Percentiles rank a stretch among this genome's conserved stretches.
Conservation (phyloP, 2,113 vertebrate genomes). For the Eulacestoma nigropectus region DNA sequence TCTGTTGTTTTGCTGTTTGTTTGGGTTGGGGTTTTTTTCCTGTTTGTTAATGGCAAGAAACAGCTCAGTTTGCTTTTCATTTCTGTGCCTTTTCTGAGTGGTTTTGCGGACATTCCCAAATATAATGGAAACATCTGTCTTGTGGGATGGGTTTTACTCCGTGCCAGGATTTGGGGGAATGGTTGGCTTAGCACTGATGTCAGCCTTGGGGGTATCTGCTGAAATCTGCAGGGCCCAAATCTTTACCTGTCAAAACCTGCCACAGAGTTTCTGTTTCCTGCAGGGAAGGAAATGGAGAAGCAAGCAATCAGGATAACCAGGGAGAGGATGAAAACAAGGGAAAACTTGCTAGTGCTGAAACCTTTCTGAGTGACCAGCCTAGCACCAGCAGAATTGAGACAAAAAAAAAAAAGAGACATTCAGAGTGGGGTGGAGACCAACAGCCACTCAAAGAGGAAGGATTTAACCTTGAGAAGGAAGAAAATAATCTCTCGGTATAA, state of each 20-base stretch:
- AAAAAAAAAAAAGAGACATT: not conserved
- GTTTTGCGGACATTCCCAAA: not conserved
- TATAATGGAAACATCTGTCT: not conserved
- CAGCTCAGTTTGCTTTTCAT: not conserved
- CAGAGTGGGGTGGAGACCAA: not conserved
- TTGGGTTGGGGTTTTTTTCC: not conserved
- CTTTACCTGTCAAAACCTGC: not conserved
- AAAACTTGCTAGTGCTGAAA: not conserved
- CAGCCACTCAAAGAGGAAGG: not conserved
- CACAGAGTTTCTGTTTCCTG: not conserved
- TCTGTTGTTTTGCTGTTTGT: not conserved
- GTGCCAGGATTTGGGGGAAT: not conserved
- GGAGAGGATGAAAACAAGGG: not conserved
- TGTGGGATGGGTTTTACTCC: not conserved
- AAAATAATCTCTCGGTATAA: not conserved
- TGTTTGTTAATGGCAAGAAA: slow-evolving; percentile 4
- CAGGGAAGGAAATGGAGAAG: not conserved
- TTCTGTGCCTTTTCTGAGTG: not conserved
- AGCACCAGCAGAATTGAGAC: not conserved
- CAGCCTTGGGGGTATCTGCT: not conserved
- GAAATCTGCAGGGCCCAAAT: not conserved
- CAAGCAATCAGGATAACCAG: not conserved
- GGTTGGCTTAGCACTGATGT: not conserved
- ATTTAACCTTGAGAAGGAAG: not conserved
- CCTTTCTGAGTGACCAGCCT: not conserved